Evolutionary conservation across 23 tunicate genomes (phyloP).

Genomic region (Clavelina lepadiformis): DNA sequence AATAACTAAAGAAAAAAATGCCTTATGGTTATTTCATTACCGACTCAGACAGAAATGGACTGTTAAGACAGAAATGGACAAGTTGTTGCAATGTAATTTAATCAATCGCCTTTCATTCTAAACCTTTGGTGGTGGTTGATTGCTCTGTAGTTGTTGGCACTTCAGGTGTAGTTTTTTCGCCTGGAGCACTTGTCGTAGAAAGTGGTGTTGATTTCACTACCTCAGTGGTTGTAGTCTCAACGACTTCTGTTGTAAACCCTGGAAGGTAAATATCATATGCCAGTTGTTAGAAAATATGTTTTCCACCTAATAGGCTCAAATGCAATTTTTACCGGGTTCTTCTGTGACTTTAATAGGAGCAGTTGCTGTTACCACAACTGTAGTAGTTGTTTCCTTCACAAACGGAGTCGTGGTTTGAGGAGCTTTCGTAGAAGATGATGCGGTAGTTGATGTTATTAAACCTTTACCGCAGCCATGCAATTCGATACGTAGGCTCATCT

Average conservation of each 20-base stretch:
- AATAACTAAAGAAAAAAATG: slow-evolving; percentile 12
- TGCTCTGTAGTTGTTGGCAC: slow-evolving; percentile 18
- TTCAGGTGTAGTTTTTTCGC: not conserved
- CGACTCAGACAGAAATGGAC: too few relatives aligned
- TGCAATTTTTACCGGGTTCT: slow-evolving; percentile 1
- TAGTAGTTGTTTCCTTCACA: not conserved
- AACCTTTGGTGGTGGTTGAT: slow-evolving; percentile 32
- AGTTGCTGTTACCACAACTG: not conserved
- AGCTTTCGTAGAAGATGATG: not conserved
- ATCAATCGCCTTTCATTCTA: too few relatives aligned
- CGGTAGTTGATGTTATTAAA: too few relatives aligned
- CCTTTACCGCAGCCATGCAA: slow-evolving; percentile 60
- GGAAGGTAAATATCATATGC: not conserved
- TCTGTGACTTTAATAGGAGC: not conserved
- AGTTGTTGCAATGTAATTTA: too few relatives aligned
- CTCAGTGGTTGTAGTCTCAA: slow-evolving; percentile 36
- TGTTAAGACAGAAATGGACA: too few relatives aligned
- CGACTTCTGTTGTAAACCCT: slow-evolving; percentile 15
- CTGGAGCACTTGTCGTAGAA: not conserved
- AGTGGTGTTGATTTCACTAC: slow-evolving; percentile 30
- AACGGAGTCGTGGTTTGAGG: slow-evolving; percentile 19
- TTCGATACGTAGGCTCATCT: slow-evolving; percentile 59
- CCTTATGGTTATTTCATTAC: too few relatives aligned
- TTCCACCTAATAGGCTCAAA: too few relatives aligned
- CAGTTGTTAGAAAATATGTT: too few relatives aligned